These are phyloP conservation scores for Leucozona laternaria DNA, from an alignment of 2,888 invertebrate species.

Conservation along the genomic window DNA sequence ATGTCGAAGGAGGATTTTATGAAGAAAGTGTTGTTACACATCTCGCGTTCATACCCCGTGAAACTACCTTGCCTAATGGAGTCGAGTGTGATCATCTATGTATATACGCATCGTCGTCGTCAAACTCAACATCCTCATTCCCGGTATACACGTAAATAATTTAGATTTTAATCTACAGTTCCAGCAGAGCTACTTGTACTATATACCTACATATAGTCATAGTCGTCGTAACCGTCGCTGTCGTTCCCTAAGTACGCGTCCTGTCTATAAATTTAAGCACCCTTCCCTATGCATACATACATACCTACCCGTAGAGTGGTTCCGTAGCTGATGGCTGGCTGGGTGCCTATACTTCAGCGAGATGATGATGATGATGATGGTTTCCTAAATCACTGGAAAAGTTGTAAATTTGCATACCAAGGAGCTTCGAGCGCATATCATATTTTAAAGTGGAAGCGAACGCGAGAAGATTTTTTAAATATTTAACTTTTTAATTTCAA, in stretches of 20 bases:
- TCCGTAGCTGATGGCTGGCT: neutral
- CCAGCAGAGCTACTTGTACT: neutral
- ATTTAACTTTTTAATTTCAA: constrained; percentile 69
- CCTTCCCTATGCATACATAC: neutral
- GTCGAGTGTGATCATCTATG: constrained; percentile 55
- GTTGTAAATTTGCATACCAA: constrained; percentile 50
- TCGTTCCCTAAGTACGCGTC: constrained; percentile 9
- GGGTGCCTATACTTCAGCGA: neutral
- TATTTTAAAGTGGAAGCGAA: constrained; percentile 21
- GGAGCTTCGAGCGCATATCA: constrained; percentile 27
- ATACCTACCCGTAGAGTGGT: neutral
- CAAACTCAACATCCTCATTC: constrained; percentile 3
- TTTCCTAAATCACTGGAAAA: constrained; percentile 48
- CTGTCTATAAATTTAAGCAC: constrained; percentile 26
- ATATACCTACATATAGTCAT: no score
- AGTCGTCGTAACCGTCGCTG: neutral
- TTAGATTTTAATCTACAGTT: constrained; percentile 67
- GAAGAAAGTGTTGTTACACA: constrained; percentile 24
- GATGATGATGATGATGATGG: constrained; percentile 20
- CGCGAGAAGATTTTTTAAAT: constrained; percentile 52
- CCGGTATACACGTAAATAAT: constrained; percentile 53
- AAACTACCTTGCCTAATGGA: constrained; percentile 46
- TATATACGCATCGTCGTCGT: neutral
- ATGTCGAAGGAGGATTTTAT: constrained; percentile 2
- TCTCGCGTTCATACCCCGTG: neutral